These are phyloP conservation scores for Drosophila bocki DNA, from an alignment of 1,140 invertebrate species.

Conservation along the genomic window DNA sequence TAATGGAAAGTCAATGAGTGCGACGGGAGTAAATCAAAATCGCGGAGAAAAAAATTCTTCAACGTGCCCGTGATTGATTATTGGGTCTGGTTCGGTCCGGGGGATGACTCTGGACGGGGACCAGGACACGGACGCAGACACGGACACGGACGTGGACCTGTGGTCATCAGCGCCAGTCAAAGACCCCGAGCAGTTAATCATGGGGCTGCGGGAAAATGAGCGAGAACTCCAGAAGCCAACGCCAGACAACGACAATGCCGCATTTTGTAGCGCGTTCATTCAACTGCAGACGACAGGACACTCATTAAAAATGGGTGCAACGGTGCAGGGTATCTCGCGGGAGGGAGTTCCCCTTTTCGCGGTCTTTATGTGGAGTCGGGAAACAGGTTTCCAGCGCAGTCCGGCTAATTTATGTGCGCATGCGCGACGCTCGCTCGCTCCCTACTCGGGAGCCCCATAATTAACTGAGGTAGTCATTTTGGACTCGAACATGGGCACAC, in stretches of 20 bases:
- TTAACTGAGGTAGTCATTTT: conserved; percentile 85
- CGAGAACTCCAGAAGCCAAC: conserved; percentile 71
- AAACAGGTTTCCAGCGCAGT: conserved; percentile 63
- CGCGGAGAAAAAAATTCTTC: conserved; percentile 64
- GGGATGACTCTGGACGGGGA: background rate
- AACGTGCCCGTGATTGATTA: conserved; percentile 78
- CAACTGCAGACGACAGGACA: conserved; percentile 83
- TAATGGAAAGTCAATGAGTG: conserved; percentile 83
- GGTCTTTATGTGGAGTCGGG: conserved; percentile 62
- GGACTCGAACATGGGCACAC: conserved; percentile 66
- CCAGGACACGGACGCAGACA: background rate
- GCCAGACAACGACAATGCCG: conserved; percentile 53
- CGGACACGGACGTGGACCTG: conserved; percentile 7
- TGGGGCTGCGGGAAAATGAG: conserved; percentile 63
- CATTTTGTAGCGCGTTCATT: conserved; percentile 72
- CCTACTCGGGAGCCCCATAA: conserved; percentile 84
- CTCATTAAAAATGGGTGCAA: conserved; percentile 83
- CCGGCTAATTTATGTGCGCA: conserved; percentile 78
- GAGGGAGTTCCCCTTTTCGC: conserved; percentile 49
- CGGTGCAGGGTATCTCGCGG: conserved; percentile 50
- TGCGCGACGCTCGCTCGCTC: conserved; percentile 80
- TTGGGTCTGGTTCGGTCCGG: conserved; percentile 31
- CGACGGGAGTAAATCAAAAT: conserved; percentile 49
- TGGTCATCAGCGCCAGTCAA: conserved; percentile 75
- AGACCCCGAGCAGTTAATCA: conserved; percentile 77